phyloP scores from a whole-genome alignment of 2,113 vertebrate genomes.

The Phylloscopus trochilus region DNA sequence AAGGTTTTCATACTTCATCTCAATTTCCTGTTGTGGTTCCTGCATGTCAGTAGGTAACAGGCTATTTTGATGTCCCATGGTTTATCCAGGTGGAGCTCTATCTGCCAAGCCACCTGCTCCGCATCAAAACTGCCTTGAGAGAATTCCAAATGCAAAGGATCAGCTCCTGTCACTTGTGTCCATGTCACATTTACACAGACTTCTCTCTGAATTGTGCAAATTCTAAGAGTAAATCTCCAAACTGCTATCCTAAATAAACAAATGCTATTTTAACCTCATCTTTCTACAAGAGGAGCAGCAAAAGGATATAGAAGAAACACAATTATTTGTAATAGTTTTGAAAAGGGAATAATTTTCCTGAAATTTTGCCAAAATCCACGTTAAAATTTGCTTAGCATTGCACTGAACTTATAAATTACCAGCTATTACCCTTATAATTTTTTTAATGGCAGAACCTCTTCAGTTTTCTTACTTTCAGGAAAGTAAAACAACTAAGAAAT shows the following conservation, averaged over 20 bases:
- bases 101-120: conserved; percentile 26
- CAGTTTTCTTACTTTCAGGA: neutral
- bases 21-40: conserved; percentile 22
- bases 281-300: neutral
- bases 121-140: neutral
- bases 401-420: neutral
- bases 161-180: neutral
- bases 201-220: neutral
- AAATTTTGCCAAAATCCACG: neutral
- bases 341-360: neutral
- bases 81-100: conserved; percentile 18
- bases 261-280: neutral
- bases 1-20: neutral
- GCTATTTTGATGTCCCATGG: neutral
- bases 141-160: neutral
- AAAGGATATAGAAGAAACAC: neutral
- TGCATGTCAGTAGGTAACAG: neutral
- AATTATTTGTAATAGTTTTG: neutral
- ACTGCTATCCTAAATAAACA: neutral
- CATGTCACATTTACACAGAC: neutral
- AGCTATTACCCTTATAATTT: neutral
- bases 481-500: neutral
- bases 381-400: neutral
- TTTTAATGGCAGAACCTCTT: neutral
- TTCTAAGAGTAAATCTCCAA: neutral